A percentile compares a stretch with the other conserved stretches of the same genome.
These are phyloP conservation scores for Gephyroberyx darwinii DNA, from an alignment of 2,797 vertebrate species.

Conservation along the genomic window DNA sequence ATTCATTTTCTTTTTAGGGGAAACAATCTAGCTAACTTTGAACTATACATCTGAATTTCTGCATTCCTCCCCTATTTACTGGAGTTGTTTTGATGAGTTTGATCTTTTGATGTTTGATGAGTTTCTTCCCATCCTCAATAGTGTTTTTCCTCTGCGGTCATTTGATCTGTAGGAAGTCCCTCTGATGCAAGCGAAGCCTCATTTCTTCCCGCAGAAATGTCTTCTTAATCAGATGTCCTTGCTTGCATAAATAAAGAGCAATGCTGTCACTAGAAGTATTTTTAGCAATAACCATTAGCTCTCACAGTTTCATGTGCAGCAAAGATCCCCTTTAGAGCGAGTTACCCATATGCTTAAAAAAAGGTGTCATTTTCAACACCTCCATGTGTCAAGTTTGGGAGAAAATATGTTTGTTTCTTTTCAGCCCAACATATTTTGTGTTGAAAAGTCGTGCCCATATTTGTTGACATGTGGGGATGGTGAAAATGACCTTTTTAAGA, in stretches of 20 bases:
- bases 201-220: slow-evolving; percentile 64
- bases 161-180: slow-evolving; percentile 17
- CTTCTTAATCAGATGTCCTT: slow-evolving; percentile 52
- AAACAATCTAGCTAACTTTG: not conserved
- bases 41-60: not conserved
- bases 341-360: not conserved
- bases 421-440: not conserved
- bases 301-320: not conserved
- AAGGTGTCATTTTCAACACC: not conserved
- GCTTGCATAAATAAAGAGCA: slow-evolving; percentile 16
- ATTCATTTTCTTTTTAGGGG: not conserved
- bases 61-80: not conserved
- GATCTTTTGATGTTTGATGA: no score
- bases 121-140: slow-evolving; percentile 15
- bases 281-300: slow-evolving; percentile 23
- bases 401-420: not conserved
- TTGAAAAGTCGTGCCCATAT: no score
- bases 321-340: not conserved
- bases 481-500: no score
- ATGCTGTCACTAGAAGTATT: not conserved
- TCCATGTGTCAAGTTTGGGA: slow-evolving; percentile 1
- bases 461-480: no score
- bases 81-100: slow-evolving; percentile 26
- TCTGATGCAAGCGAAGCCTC: slow-evolving; percentile 51
- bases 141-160: slow-evolving; percentile 46